Percentiles rank a stretch among this genome's conserved stretches.
Conservation (phyloP, 35 echinoderm and acorn worm genomes). For the Acanthaster planci region DNA sequence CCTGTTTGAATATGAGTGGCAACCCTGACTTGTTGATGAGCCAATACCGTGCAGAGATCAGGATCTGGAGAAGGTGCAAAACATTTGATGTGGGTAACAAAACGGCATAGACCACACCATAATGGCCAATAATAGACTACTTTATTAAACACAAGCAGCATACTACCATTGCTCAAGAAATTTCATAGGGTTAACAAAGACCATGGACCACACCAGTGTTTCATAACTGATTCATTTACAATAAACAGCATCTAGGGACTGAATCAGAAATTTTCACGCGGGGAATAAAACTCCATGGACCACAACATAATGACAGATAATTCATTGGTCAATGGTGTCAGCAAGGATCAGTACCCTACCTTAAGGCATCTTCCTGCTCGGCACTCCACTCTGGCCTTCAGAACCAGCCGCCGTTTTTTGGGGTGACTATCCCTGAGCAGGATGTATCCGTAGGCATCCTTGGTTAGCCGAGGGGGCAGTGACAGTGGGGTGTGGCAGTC, state of each 20-base stretch:
- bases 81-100: not conserved
- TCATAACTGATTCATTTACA: too few relatives aligned
- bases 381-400: conserved; percentile 80
- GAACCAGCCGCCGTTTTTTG: conserved; percentile 42
- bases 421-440: conserved; percentile 56
- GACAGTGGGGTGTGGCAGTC: conserved; percentile 55
- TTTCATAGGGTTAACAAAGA: too few relatives aligned
- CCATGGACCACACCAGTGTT: too few relatives aligned
- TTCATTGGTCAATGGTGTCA: not conserved
- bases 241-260: too few relatives aligned
- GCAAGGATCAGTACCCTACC: conserved; percentile 37
- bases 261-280: too few relatives aligned
- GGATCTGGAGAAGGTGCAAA: conserved; percentile 56
- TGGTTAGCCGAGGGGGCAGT: conserved; percentile 56
- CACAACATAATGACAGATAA: too few relatives aligned
- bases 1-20: conserved; percentile 87
- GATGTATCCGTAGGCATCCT: conserved; percentile 51
- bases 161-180: too few relatives aligned
- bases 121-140: too few relatives aligned
- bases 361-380: conserved; percentile 87
- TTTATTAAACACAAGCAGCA: too few relatives aligned
- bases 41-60: conserved; percentile 87
- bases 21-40: conserved; percentile 93
- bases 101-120: too few relatives aligned
- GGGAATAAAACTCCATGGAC: too few relatives aligned